Evolutionary conservation across 2,888 invertebrate genomes (phyloP).

Genomic region (Exephanes ischioxanthus): DNA sequence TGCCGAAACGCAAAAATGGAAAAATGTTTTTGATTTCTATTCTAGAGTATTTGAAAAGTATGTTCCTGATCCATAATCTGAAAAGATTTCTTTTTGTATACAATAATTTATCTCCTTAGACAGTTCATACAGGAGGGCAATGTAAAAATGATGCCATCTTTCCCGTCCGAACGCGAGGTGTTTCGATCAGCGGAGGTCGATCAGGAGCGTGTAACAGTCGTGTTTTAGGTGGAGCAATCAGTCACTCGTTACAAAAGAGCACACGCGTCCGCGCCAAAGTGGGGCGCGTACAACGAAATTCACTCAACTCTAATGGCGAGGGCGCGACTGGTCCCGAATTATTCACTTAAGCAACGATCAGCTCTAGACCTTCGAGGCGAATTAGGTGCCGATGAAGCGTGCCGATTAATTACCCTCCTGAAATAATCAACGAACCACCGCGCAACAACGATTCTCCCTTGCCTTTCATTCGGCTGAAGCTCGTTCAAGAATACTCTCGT

Average conservation of each 20-base stretch:
- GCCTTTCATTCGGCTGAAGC: background rate
- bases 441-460: background rate
- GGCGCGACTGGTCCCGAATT: background rate
- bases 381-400: background rate
- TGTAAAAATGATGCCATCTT: background rate
- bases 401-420: background rate
- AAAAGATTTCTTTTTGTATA: background rate
- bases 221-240: background rate
- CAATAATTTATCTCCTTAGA: background rate
- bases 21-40: background rate
- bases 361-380: background rate
- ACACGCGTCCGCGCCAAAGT: background rate
- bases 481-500: background rate
- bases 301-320: background rate
- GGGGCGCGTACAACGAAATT: slow-evolving; percentile 3
- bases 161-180: background rate
- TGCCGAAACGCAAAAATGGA: background rate
- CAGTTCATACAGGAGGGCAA: background rate
- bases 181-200: background rate
- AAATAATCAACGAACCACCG: background rate
- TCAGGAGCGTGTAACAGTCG: background rate
- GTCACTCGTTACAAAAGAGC: background rate
- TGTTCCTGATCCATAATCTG: too few species aligned
- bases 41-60: too few species aligned
- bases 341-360: slow-evolving; percentile 5